phyloP scores from a whole-genome alignment of 2,888 invertebrate species.

The Dichetophora obliterata region DNA sequence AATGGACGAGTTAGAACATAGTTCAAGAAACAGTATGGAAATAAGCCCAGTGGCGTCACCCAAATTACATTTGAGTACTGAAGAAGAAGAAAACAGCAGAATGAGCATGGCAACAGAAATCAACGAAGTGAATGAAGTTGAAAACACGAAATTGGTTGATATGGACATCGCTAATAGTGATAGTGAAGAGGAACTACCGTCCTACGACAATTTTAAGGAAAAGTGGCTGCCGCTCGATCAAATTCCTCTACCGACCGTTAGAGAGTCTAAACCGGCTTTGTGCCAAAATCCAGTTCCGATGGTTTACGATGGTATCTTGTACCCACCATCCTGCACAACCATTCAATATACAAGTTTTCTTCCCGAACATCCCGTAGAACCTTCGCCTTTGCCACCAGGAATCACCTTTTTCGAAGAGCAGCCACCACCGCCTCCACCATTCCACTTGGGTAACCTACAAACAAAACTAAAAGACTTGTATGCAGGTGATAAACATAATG shows the following conservation, averaged over 20 bases:
- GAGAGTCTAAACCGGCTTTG: not conserved
- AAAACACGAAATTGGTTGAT: conserved; percentile 64
- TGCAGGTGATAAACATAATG: not conserved
- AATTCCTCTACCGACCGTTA: conserved; percentile 46
- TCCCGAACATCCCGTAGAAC: conserved; percentile 16
- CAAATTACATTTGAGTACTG: conserved; percentile 54
- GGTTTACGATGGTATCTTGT: conserved; percentile 22
- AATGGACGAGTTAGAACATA: conserved; percentile 50
- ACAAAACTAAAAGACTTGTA: not conserved
- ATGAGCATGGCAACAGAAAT: conserved; percentile 30
- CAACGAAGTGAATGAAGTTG: conserved; percentile 38
- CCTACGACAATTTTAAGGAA: conserved; percentile 19
- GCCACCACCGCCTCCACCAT: conserved; percentile 53
- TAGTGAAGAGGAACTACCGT: conserved; percentile 56
- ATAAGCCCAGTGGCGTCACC: conserved; percentile 68
- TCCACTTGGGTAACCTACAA: not conserved
- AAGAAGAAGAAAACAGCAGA: conserved; percentile 35
- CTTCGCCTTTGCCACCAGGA: conserved; percentile 27
- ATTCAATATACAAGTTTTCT: conserved; percentile 1
- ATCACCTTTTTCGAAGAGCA: conserved; percentile 38
- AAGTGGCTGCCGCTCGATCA: conserved; percentile 50
- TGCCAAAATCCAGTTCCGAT: conserved; percentile 33
- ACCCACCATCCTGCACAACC: not conserved
- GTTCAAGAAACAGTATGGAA: conserved; percentile 54
- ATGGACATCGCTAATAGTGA: conserved; percentile 68